These are phyloP conservation scores for Palloptera scutellata DNA, from an alignment of 2,888 invertebrate species.

Conservation along the genomic window DNA sequence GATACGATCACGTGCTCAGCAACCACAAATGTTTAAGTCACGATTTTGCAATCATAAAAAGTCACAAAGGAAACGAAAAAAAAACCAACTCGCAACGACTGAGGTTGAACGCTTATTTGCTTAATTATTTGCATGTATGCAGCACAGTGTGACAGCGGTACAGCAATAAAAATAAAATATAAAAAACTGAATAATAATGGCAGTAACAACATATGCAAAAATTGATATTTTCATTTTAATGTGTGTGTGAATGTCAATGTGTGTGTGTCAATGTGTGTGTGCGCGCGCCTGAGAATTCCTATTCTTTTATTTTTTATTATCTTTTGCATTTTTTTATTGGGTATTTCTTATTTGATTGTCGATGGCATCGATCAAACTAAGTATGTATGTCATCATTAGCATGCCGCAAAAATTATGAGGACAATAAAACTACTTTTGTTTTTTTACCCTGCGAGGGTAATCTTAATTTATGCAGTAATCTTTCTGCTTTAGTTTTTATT, in stretches of 20 bases:
- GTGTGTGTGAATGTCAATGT: not conserved
- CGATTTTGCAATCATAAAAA: constrained; percentile 23
- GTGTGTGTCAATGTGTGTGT: too few relatives aligned
- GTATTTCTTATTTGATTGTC: not conserved
- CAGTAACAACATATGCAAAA: too few relatives aligned
- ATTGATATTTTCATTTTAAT: not conserved
- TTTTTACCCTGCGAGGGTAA: too few relatives aligned
- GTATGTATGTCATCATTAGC: constrained; percentile 11
- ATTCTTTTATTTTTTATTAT: not conserved
- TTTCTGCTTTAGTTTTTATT: too few relatives aligned
- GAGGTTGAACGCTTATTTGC: constrained; percentile 16
- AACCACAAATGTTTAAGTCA: constrained; percentile 12
- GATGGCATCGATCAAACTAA: constrained; percentile 18
- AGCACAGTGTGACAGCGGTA: constrained; percentile 5
- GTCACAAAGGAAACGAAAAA: not conserved
- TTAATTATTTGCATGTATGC: constrained; percentile 25
- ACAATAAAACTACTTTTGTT: too few relatives aligned
- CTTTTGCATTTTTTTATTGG: constrained; percentile 8
- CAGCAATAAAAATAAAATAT: not conserved
- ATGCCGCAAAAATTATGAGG: not conserved
- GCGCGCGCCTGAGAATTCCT: too few relatives aligned
- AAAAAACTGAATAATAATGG: not conserved
- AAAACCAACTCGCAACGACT: not conserved
- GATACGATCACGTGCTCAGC: not conserved
- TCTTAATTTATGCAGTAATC: too few relatives aligned